A percentile compares a stretch with the other conserved stretches of the same genome.
phyloP scores from a whole-genome alignment of 2,113 vertebrate genomes.

The Clinocottus analis region DNA sequence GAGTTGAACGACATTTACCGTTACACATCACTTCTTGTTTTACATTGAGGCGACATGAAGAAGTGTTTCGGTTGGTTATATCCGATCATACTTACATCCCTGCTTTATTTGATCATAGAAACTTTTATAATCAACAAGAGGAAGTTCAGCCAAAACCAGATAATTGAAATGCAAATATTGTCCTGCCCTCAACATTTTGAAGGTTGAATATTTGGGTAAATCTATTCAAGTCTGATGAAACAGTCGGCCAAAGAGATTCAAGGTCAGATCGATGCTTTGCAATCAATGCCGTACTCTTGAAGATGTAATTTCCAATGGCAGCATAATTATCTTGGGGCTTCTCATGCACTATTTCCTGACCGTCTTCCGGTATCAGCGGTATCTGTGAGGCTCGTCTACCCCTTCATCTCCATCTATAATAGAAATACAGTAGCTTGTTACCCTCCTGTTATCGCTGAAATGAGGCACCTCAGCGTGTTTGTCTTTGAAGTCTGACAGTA shows the following conservation, averaged over 20 bases:
- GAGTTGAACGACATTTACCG: neutral
- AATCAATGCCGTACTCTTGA: neutral
- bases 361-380: neutral
- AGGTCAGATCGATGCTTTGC: slow-evolving; percentile 19
- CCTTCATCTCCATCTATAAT: slow-evolving; percentile 5
- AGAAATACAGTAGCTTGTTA: neutral
- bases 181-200: neutral
- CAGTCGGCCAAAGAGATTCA: neutral
- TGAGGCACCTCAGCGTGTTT: slow-evolving; percentile 4
- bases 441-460: neutral
- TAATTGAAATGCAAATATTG: neutral
- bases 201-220: neutral
- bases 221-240: neutral
- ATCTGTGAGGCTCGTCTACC: neutral
- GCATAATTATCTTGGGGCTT: neutral
- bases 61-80: neutral
- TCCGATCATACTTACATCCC: neutral
- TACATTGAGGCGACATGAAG: neutral
- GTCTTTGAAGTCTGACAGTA: neutral
- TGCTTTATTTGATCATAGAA: neutral
- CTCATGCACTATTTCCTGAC: neutral
- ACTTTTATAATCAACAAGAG: neutral
- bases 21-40: neutral
- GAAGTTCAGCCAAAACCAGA: neutral
- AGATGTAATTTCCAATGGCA: slow-evolving; percentile 8